Evolutionary conservation across 2,113 vertebrate species (phyloP).

Genomic region (Otocyon megalotis): DNA sequence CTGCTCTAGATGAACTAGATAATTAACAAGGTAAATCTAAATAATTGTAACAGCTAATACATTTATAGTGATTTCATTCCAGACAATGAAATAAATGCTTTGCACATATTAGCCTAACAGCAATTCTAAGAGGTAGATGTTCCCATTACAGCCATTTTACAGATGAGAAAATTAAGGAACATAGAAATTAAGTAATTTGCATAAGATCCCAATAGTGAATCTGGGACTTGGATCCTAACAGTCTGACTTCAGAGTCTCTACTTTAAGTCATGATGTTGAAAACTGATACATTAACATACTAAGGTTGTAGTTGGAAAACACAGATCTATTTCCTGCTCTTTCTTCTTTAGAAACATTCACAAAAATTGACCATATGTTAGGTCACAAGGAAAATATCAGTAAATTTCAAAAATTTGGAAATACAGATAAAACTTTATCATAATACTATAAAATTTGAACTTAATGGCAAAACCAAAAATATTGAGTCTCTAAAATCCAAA

Average conservation of each 20-base stretch:
- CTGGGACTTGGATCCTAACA: not conserved
- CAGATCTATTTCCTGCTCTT: not conserved
- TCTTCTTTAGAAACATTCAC: not conserved
- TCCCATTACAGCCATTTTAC: constrained; percentile 1
- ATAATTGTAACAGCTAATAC: not conserved
- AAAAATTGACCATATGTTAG: not conserved
- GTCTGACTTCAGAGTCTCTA: not conserved
- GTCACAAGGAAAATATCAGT: not conserved
- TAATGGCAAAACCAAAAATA: not conserved
- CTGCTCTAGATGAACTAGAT: not conserved
- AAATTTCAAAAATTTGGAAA: not conserved
- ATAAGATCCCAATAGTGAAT: not conserved
- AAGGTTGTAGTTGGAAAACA: not conserved
- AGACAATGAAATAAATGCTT: constrained; percentile 10
- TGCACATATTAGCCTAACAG: not conserved
- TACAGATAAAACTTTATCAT: not conserved
- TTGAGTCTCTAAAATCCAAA: not conserved
- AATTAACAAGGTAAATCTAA: not conserved
- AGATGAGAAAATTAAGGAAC: not conserved
- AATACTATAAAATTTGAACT: constrained; percentile 25
- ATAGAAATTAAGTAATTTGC: not conserved
- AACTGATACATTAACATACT: not conserved
- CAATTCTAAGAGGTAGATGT: not conserved
- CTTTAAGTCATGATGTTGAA: not conserved
- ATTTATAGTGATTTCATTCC: not conserved